Conservation (phyloP, 2,888 invertebrate species). For the Callyntrura guangdongensis region DNA sequence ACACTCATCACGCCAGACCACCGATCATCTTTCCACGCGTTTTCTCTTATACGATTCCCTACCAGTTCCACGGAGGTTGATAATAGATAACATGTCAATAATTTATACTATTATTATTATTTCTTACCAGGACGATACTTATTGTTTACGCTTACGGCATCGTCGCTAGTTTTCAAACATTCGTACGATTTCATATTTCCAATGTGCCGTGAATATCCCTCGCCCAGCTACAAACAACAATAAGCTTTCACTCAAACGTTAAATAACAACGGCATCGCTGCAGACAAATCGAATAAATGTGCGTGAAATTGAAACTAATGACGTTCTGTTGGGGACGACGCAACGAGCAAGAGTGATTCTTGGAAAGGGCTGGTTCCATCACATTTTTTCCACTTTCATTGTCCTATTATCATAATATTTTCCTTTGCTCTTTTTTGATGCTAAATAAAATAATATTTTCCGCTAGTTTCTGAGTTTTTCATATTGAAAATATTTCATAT, state of each 20-base stretch:
- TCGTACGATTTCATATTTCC: not conserved
- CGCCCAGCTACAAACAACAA: not conserved
- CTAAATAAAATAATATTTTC: too few species aligned
- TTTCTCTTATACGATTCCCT: not conserved
- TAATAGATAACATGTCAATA: slow-evolving; percentile 66
- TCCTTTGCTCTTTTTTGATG: not conserved
- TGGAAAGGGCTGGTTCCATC: not conserved
- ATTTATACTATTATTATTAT: slow-evolving; percentile 50
- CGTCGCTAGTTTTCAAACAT: not conserved
- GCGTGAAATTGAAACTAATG: slow-evolving; percentile 43
- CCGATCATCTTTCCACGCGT: not conserved
- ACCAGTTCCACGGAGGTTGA: slow-evolving; percentile 24
- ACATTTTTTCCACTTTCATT: not conserved
- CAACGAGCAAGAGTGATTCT: too few species aligned
- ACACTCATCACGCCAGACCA: slow-evolving; percentile 40
- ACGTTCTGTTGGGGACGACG: not conserved
- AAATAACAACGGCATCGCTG: not conserved
- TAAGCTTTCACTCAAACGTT: slow-evolving; percentile 22
- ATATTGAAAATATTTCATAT: too few species aligned
- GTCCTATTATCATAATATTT: not conserved
- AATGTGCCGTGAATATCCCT: not conserved
- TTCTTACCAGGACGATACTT: slow-evolving; percentile 3
- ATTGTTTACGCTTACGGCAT: slow-evolving; percentile 17
- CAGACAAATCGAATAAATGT: slow-evolving; percentile 24
- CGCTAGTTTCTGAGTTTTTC: too few species aligned